Conservation (phyloP, 2,888 invertebrate genomes). For the Tenthredo notha region DNA sequence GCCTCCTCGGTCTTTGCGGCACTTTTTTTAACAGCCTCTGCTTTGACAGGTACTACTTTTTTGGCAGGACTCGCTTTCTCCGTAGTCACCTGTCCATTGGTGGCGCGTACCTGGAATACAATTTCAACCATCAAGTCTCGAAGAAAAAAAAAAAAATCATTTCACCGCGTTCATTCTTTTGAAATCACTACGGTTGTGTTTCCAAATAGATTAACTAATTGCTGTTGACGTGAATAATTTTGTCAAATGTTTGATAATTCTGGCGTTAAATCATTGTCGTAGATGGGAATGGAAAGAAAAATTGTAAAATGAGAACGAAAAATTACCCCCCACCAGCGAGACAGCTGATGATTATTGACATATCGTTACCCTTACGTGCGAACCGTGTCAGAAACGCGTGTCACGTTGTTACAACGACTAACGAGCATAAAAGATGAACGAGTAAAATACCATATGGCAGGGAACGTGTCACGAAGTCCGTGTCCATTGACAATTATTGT, state of each 20-base stretch:
- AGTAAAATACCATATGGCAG: conserved; percentile 61
- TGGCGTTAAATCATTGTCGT: not conserved
- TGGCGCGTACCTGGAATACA: conserved; percentile 70
- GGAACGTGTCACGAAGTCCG: not conserved
- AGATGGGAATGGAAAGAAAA: not conserved
- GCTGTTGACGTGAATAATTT: not conserved
- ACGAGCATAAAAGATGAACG: conserved; percentile 13
- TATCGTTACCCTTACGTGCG: not conserved
- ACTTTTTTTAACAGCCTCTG: conserved; percentile 80
- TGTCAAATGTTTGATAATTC: not conserved
- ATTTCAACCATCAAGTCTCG: not conserved
- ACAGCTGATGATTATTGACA: conserved; percentile 23
- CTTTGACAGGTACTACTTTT: conserved; percentile 77
- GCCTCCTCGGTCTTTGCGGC: conserved; percentile 74
- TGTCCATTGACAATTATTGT: not conserved
- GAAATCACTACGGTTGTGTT: not conserved
- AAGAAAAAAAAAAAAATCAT: not conserved
- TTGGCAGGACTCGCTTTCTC: conserved; percentile 82
- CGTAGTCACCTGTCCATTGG: conserved; percentile 82
- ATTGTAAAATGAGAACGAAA: not conserved
- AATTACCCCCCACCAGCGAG: not conserved
- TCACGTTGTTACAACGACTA: conserved; percentile 17
- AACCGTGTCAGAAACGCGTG: conserved; percentile 19
- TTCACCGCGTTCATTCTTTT: too few relatives aligned
- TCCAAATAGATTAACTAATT: not conserved